A percentile compares a stretch with the other conserved stretches of the same genome.
Evolutionary conservation across 2,797 vertebrate genomes (phyloP).

Genomic region (Rhinella marina): DNA sequence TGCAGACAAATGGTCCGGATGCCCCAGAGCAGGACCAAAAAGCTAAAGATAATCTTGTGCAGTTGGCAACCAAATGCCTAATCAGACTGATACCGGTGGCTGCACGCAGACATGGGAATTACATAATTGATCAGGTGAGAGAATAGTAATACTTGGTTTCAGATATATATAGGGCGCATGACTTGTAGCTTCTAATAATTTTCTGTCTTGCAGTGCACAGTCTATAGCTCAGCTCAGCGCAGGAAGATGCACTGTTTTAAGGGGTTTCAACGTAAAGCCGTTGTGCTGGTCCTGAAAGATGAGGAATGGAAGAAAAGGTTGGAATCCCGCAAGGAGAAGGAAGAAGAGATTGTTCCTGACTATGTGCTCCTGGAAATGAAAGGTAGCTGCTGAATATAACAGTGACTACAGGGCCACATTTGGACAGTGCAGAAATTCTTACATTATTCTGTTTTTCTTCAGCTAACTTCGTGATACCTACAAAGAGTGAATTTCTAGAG

Average conservation of each 20-base stretch:
- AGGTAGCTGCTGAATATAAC: slow-evolving; percentile 72
- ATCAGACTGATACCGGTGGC: slow-evolving; percentile 86
- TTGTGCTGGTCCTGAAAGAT: slow-evolving; percentile 82
- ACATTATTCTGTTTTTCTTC: neutral
- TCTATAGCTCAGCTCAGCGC: slow-evolving; percentile 86
- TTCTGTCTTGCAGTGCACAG: slow-evolving; percentile 78
- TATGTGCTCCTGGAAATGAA: slow-evolving; percentile 87
- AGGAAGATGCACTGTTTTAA: slow-evolving; percentile 85
- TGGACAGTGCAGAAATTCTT: neutral
- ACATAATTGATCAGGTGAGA: slow-evolving; percentile 89
- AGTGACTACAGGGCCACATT: neutral
- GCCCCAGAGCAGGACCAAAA: slow-evolving; percentile 70
- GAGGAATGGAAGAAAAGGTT: slow-evolving; percentile 85
- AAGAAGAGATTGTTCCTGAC: slow-evolving; percentile 80
- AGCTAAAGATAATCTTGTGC: slow-evolving; percentile 75
- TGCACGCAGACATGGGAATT: slow-evolving; percentile 82
- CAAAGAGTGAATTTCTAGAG: slow-evolving; percentile 80
- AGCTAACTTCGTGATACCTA: slow-evolving; percentile 90
- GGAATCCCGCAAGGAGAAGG: slow-evolving; percentile 70
- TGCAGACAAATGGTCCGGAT: slow-evolving; percentile 70
- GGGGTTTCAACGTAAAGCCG: slow-evolving; percentile 79
- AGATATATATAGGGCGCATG: neutral
- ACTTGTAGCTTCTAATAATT: neutral
- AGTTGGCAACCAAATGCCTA: slow-evolving; percentile 87
- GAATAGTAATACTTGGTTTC: neutral